Percentiles rank a stretch among this genome's conserved stretches.
Evolutionary conservation across 2,797 vertebrate species (phyloP).

Genomic region (Austrolebias charrua): DNA sequence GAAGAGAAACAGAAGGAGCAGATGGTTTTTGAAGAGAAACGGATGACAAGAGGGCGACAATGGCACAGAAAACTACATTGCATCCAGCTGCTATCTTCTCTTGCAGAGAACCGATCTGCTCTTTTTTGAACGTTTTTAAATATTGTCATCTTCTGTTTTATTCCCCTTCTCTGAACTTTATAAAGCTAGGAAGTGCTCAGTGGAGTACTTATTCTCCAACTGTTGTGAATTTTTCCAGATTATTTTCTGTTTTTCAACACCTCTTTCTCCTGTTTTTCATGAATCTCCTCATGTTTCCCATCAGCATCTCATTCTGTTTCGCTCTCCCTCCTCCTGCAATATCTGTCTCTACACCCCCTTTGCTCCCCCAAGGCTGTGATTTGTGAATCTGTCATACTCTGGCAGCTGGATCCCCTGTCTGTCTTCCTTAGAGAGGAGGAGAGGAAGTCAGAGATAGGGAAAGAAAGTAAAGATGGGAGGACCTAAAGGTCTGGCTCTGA

Average conservation of each 20-base stretch:
- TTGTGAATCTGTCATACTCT: slow-evolving; percentile 67
- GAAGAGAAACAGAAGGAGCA: slow-evolving; percentile 48
- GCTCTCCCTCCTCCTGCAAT: slow-evolving; percentile 6
- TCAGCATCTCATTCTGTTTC: background rate
- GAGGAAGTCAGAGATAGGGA: slow-evolving; percentile 26
- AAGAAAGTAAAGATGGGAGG: slow-evolving; percentile 30
- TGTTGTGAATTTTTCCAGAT: background rate
- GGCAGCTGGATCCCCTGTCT: slow-evolving; percentile 63
- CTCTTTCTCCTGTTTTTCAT: slow-evolving; percentile 16
- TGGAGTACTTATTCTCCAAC: slow-evolving; percentile 3
- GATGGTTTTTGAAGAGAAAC: slow-evolving; percentile 53
- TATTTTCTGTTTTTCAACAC: background rate
- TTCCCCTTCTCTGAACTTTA: background rate
- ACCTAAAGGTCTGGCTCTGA: slow-evolving; percentile 51
- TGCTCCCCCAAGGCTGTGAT: slow-evolving; percentile 58
- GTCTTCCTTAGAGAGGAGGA: slow-evolving; percentile 40
- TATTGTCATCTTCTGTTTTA: background rate
- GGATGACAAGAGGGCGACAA: slow-evolving; percentile 51
- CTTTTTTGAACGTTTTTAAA: slow-evolving; percentile 26
- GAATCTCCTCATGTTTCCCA: slow-evolving; percentile 12
- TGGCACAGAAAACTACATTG: slow-evolving; percentile 42
- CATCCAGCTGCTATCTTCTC: slow-evolving; percentile 53
- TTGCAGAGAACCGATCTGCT: slow-evolving; percentile 46
- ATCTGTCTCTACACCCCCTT: slow-evolving; percentile 20
- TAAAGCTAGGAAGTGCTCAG: slow-evolving; percentile 10